Conservation (phyloP, 2,113 vertebrate species). For the Galeopterus variegatus region DNA sequence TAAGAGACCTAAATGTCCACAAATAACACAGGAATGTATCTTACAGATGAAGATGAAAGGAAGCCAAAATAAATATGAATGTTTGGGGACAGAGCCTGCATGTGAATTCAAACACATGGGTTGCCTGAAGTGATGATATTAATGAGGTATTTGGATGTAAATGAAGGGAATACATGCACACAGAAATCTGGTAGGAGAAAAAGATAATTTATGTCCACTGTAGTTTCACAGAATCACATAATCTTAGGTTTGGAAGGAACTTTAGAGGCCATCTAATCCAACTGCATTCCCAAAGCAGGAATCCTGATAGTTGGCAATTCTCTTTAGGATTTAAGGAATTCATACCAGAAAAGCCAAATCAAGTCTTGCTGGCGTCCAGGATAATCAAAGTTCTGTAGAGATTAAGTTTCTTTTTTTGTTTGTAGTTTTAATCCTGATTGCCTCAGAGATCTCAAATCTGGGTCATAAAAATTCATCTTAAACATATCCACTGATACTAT, state of each 20-base stretch:
- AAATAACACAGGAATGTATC: not conserved
- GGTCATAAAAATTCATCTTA: slow-evolving; percentile 2
- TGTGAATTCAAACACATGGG: not conserved
- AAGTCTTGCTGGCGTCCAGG: not conserved
- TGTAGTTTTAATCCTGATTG: not conserved
- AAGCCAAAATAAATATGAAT: slow-evolving; percentile 59
- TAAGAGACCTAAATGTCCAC: slow-evolving; percentile 18
- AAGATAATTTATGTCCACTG: not conserved
- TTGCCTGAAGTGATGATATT: not conserved
- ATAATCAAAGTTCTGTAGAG: slow-evolving; percentile 37
- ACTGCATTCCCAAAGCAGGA: not conserved
- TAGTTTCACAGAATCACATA: not conserved
- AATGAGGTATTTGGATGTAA: slow-evolving; percentile 7
- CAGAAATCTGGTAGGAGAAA: not conserved
- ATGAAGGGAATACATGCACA: not conserved
- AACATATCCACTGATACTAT: not conserved
- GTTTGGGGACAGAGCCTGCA: not conserved
- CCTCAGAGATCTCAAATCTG: slow-evolving; percentile 1
- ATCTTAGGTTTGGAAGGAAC: not conserved
- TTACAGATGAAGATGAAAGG: slow-evolving; percentile 57
- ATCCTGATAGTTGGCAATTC: not conserved
- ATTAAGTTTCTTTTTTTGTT: slow-evolving; percentile 33
- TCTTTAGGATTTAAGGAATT: slow-evolving; percentile 31
- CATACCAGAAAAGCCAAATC: not conserved
- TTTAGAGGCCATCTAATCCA: not conserved